These are phyloP conservation scores for Platynereis dumerilii DNA, from an alignment of 2,888 invertebrate genomes.

Conservation along the genomic window DNA sequence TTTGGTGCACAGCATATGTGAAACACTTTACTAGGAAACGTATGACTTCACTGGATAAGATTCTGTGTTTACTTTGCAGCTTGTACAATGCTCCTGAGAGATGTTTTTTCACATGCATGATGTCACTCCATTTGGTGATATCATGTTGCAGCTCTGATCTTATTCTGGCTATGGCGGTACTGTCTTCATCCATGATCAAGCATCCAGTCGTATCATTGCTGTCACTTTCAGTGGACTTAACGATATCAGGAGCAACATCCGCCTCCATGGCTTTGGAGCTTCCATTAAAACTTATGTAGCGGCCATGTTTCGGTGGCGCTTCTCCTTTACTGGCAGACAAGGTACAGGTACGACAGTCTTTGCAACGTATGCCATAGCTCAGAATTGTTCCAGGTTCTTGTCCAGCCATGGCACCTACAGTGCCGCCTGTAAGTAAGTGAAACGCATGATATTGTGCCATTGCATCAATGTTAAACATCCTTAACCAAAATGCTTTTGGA, in stretches of 20 bases:
- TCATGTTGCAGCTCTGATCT: conserved; percentile 9
- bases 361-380: not conserved
- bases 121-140: conserved; percentile 4
- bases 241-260: conserved; percentile 5
- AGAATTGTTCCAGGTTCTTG: conserved; percentile 7
- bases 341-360: conserved; percentile 12
- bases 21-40: not conserved
- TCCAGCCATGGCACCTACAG: conserved; percentile 3
- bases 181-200: conserved; percentile 15
- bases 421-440: too few species aligned
- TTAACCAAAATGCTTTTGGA: too few species aligned
- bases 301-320: conserved; percentile 1
- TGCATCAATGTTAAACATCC: too few species aligned
- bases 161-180: conserved; percentile 5
- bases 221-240: conserved; percentile 7
- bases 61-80: conserved; percentile 1
- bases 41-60: not conserved
- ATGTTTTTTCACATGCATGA: conserved; percentile 8
- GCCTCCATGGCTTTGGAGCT: conserved; percentile 11
- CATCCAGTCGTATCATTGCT: not conserved
- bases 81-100: conserved; percentile 1
- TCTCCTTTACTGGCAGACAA: not conserved
- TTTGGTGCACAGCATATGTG: conserved; percentile 11
- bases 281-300: conserved; percentile 9
- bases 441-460: too few species aligned